A percentile compares a stretch with the other conserved stretches of the same genome.
Evolutionary conservation across 2,797 vertebrate species (phyloP).

Genomic region (Thalassophryne amazonica): DNA sequence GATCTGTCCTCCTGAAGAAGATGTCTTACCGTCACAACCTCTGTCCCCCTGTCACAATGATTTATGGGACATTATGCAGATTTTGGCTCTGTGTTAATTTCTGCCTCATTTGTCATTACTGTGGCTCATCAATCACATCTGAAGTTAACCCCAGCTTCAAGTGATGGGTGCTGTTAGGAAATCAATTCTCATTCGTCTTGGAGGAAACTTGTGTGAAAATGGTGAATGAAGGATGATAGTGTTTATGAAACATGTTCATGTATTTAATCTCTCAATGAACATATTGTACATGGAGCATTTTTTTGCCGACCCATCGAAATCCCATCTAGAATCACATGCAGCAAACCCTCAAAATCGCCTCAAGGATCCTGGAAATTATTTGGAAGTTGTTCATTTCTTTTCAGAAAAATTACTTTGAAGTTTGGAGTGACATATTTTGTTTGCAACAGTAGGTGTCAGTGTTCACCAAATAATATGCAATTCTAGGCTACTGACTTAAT

Average conservation of each 20-base stretch:
- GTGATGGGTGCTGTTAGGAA: slow-evolving; percentile 33
- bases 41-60: slow-evolving; percentile 44
- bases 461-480: no score
- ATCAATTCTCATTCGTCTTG: slow-evolving; percentile 32
- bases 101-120: slow-evolving; percentile 47
- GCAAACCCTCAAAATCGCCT: no score
- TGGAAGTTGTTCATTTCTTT: no score
- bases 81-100: slow-evolving; percentile 39
- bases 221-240: not conserved
- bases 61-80: slow-evolving; percentile 57
- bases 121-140: slow-evolving; percentile 59
- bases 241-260: not conserved
- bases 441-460: no score
- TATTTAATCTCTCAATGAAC: not conserved
- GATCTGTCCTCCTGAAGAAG: not conserved
- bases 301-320: no score
- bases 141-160: slow-evolving; percentile 10
- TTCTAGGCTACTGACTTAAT: no score
- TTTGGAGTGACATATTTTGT: no score
- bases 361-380: no score
- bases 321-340: no score
- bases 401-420: no score
- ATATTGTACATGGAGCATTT: no score
- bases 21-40: not conserved
- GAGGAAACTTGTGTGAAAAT: slow-evolving; percentile 2